These are phyloP conservation scores for Osmerus eperlanus DNA, from an alignment of 2,113 vertebrate genomes.

Conservation along the genomic window DNA sequence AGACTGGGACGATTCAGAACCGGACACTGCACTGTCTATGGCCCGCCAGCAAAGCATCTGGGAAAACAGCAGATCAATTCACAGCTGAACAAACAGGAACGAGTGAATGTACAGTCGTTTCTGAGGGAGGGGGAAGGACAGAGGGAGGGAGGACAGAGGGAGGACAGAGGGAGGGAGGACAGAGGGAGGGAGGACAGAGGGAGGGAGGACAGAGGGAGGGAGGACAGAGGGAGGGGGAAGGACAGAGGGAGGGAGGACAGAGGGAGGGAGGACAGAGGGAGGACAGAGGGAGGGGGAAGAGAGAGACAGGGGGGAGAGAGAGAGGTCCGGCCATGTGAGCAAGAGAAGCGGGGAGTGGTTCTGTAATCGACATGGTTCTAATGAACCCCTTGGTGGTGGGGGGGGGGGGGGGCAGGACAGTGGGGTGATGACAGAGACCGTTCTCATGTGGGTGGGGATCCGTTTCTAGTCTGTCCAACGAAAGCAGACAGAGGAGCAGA, in stretches of 20 bases:
- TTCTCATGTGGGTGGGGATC: constrained; percentile 60
- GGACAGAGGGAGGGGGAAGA: not conserved
- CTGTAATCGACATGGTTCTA: constrained; percentile 19
- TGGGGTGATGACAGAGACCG: constrained; percentile 58
- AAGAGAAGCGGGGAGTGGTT: not conserved
- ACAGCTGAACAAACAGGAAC: constrained; percentile 56
- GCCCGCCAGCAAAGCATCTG: constrained; percentile 37
- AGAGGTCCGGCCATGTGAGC: constrained; percentile 19
- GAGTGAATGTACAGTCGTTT: constrained; percentile 12
- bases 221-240: too few relatives aligned
- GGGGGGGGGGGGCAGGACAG: constrained; percentile 42
- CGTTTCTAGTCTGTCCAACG: constrained; percentile 61
- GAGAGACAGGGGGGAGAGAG: constrained; percentile 16
- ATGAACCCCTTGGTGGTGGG: constrained; percentile 42
- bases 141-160: not conserved
- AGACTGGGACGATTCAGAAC: constrained; percentile 42
- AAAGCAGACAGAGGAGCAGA: constrained; percentile 59
- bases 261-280: constrained; percentile 14
- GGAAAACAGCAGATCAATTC: constrained; percentile 18
- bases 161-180: not conserved
- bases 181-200: not conserved
- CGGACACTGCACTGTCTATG: constrained; percentile 29
- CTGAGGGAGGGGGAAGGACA: not conserved
- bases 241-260: too few relatives aligned
- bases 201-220: not conserved